phyloP scores from a whole-genome alignment of 2,113 vertebrate species.

The Pseudorectes ferrugineus region DNA sequence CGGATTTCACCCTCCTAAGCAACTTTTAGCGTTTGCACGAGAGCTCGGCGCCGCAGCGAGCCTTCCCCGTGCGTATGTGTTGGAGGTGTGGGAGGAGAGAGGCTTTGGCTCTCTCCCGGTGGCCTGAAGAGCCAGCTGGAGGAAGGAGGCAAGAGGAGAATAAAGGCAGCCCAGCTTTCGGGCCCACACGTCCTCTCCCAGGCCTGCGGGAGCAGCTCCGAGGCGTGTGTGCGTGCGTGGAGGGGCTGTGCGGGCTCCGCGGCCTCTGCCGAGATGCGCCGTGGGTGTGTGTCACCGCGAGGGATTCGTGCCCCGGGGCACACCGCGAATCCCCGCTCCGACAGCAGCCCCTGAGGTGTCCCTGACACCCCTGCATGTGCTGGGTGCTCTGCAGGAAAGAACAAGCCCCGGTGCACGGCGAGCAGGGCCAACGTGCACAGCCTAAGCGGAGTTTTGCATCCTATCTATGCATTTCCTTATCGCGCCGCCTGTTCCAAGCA shows the following conservation, averaged over 20 bases:
- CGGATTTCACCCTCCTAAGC: conserved; percentile 37
- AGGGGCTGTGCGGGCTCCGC: fast-evolving
- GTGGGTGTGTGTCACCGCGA: not conserved
- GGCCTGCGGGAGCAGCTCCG: not conserved
- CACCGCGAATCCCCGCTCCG: not conserved
- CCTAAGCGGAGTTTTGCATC: not conserved
- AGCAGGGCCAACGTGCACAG: not conserved
- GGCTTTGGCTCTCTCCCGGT: not conserved
- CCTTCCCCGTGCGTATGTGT: not conserved
- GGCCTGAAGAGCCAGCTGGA: conserved; percentile 26
- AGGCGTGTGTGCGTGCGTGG: not conserved
- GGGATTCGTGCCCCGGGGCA: not conserved
- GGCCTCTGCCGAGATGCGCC: not conserved
- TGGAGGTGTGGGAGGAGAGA: conserved; percentile 25
- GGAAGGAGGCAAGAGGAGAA: not conserved
- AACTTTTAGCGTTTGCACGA: conserved; percentile 7
- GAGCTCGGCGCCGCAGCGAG: not conserved
- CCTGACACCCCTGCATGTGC: not conserved
- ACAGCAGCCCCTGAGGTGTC: not conserved
- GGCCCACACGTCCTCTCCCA: conserved; percentile 17
- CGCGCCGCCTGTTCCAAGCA: not conserved
- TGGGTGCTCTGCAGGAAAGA: not conserved
- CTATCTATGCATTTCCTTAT: not conserved
- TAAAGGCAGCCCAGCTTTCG: not conserved
- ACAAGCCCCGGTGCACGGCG: not conserved